These are phyloP conservation scores for Amia ocellicauda DNA, from an alignment of 2,113 vertebrate genomes.

Conservation along the genomic window DNA sequence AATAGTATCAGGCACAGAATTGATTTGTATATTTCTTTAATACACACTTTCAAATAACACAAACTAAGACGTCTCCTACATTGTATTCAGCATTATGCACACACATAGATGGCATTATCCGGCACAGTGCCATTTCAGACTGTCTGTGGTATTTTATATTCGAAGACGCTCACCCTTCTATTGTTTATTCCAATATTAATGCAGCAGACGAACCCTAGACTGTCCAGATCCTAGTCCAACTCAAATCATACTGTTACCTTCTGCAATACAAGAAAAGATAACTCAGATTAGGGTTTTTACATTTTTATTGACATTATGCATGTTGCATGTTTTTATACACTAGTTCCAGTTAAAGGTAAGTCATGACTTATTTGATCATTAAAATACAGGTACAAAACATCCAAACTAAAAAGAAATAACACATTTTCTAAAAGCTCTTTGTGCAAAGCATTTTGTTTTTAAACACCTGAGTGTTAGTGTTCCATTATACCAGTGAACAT, in stretches of 20 bases:
- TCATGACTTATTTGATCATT: conserved; percentile 1
- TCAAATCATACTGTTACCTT: neutral
- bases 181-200: too few relatives aligned
- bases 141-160: too few relatives aligned
- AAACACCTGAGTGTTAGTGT: neutral
- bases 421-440: neutral
- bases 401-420: conserved; percentile 3
- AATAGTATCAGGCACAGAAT: neutral
- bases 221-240: too few relatives aligned
- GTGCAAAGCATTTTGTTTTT: neutral
- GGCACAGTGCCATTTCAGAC: too few relatives aligned
- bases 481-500: neutral
- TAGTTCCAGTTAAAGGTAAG: conserved; percentile 9
- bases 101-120: too few relatives aligned
- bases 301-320: conserved; percentile 18
- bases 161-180: too few relatives aligned
- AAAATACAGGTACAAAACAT: conserved; percentile 10
- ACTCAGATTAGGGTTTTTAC: neutral
- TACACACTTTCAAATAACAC: too few relatives aligned
- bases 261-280: neutral
- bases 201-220: too few relatives aligned
- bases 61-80: too few relatives aligned
- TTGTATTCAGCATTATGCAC: too few relatives aligned
- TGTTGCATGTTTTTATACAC: conserved; percentile 1
- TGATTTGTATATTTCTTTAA: neutral